phyloP scores from a whole-genome alignment of 2,113 vertebrate species.

The Oenanthe melanoleuca region DNA sequence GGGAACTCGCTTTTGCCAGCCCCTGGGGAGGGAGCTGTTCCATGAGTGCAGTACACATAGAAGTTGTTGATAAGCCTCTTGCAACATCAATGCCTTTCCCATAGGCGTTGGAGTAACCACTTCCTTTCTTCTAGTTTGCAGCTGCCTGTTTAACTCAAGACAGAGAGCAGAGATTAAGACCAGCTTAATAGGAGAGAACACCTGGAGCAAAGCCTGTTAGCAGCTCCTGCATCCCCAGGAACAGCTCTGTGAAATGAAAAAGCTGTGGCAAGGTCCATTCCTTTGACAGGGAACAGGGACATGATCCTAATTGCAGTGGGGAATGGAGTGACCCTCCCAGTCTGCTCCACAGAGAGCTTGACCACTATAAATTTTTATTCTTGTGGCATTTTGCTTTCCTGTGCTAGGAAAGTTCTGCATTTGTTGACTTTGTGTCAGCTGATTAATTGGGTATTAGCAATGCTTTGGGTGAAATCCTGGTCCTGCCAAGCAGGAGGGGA shows the following conservation, averaged over 20 bases:
- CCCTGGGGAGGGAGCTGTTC: conserved; percentile 1
- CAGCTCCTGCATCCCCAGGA: conserved; percentile 41
- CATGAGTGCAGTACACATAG: conserved; percentile 52
- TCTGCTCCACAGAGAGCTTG: neutral
- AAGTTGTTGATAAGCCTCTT: conserved; percentile 68
- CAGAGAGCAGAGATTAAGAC: conserved; percentile 60
- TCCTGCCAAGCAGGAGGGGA: neutral
- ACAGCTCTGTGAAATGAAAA: conserved; percentile 19
- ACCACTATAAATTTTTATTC: conserved; percentile 9
- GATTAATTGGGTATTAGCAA: conserved; percentile 37
- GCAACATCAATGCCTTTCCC: conserved; percentile 69
- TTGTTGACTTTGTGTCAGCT: conserved; percentile 34
- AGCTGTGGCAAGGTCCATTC: conserved; percentile 6
- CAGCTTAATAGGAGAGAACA: conserved; percentile 61
- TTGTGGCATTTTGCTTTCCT: neutral
- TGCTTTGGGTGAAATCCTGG: conserved; percentile 16
- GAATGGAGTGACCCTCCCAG: neutral
- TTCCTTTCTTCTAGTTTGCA: conserved; percentile 71
- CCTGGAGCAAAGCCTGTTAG: conserved; percentile 51
- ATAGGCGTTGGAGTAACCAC: conserved; percentile 60
- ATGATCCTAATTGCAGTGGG: neutral
- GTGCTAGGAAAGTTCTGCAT: neutral
- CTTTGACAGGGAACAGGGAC: conserved; percentile 34
- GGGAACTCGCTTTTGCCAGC: neutral
- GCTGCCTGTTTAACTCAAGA: conserved; percentile 66